Evolutionary conservation across 1,140 invertebrate species (phyloP), one percentile per base, ranked within the genome.

Genomic region (Ruditapes philippinarum): DNA sequence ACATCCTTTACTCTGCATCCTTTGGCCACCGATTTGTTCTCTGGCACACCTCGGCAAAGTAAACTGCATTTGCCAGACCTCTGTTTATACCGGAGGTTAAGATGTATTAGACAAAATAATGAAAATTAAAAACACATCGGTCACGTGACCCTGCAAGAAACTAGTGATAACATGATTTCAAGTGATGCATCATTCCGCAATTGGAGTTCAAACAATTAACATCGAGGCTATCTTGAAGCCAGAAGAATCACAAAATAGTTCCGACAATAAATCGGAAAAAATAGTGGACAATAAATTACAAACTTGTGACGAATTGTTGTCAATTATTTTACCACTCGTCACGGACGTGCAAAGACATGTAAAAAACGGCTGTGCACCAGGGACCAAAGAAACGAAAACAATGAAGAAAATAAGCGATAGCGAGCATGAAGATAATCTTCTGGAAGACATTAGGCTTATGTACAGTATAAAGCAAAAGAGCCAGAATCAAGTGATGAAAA

Each of bases 11-110:
- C 57, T 90, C 0, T 22, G 79, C 25, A 38, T 38, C 9, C 14
- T 49, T n/a, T n/a, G n/a, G n/a, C n/a, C n/a, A n/a, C n/a, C n/a
- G n/a, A n/a, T n/a, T n/a, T n/a, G n/a, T n/a, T n/a, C n/a, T n/a
- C n/a, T n/a, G n/a, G 19, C 83, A 82, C 33, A 38, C 88, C 9
- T 62, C 88, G 9, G 7, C 88, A 17, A 79, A 88, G 65, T 60
- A 84, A n/a, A 90, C 83, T 80, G 7, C 33, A n/a, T n/a, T 49
- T 25, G 82, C 84, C 28, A 57, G 78, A 31, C n/a, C n/a, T n/a
- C n/a, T n/a, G n/a, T n/a, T 83, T 80, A 28, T 0, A 2, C 11
- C 33, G 42, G 19, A 51, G 57, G 31, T 54, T 84, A 73, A 40
- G 42, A 28, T 54, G n/a, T n/a, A 14, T 33, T 33, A 78, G 25